A percentile compares a stretch with the other conserved stretches of the same genome.
Conservation (phyloP, 2,113 vertebrate genomes). For the Candoia aspera region DNA sequence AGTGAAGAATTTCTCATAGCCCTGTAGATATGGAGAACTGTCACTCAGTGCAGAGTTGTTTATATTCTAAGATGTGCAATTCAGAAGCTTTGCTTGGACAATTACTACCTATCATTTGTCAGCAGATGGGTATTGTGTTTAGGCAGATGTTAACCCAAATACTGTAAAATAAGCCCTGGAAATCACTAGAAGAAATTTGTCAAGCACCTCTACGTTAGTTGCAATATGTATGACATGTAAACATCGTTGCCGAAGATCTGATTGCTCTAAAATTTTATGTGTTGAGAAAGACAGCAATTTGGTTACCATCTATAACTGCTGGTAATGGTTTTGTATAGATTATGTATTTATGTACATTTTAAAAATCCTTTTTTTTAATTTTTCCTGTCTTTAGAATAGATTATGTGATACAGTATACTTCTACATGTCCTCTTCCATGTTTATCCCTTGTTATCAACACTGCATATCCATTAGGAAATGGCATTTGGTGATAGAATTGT, state of each 20-base stretch:
- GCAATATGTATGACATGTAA: slow-evolving; percentile 10
- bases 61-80: slow-evolving; percentile 50
- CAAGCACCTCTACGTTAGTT: slow-evolving; percentile 26
- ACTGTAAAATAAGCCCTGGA: slow-evolving; percentile 46
- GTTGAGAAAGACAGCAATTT: background rate
- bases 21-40: slow-evolving; percentile 71
- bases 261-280: background rate
- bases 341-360: background rate
- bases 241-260: background rate
- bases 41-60: slow-evolving; percentile 68
- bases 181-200: slow-evolving; percentile 45
- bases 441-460: background rate
- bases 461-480: background rate
- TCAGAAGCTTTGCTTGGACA: slow-evolving; percentile 67
- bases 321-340: background rate
- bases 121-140: slow-evolving; percentile 53
- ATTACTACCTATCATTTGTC: slow-evolving; percentile 62
- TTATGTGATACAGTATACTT: background rate
- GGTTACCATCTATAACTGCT: background rate
- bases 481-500: background rate
- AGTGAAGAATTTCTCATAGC: slow-evolving; percentile 71
- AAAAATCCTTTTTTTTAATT: background rate
- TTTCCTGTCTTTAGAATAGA: background rate
- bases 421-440: background rate
- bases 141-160: slow-evolving; percentile 62